Conservation (phyloP, 1,140 invertebrate species). For the Pseudomyrmex flavicornis region DNA sequence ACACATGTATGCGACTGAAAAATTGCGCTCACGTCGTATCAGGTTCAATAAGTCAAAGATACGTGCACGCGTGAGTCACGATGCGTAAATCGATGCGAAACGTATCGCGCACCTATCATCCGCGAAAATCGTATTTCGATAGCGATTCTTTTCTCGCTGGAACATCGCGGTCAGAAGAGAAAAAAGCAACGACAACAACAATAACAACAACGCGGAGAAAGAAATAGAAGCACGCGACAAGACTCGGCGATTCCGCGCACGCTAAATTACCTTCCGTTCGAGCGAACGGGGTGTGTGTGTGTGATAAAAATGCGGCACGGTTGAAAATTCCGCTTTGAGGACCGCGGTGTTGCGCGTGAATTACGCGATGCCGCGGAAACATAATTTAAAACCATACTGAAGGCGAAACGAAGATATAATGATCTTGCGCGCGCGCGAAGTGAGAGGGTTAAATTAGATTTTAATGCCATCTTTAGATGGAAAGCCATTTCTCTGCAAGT, state of each 20-base stretch:
- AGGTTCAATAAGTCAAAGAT: slow-evolving; percentile 53
- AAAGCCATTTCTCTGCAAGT: slow-evolving; percentile 16
- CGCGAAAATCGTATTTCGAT: slow-evolving; percentile 12
- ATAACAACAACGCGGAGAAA: too few species aligned
- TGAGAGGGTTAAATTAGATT: slow-evolving; percentile 51
- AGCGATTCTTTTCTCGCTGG: neutral
- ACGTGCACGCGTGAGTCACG: slow-evolving; percentile 43
- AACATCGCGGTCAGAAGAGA: neutral
- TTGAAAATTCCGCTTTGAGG: slow-evolving; percentile 30
- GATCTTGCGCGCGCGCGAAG: neutral
- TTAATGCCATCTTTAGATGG: slow-evolving; percentile 24
- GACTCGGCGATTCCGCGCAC: neutral
- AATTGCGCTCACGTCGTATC: slow-evolving; percentile 48
- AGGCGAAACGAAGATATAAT: slow-evolving; percentile 57
- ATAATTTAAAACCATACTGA: slow-evolving; percentile 45
- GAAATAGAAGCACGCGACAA: too few species aligned
- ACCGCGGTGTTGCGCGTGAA: slow-evolving; percentile 17
- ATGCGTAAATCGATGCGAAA: slow-evolving; percentile 55
- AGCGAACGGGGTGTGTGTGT: neutral
- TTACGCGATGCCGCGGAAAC: slow-evolving; percentile 39
- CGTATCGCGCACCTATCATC: slow-evolving; percentile 48
- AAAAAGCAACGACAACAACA: too few species aligned
- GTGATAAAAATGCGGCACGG: slow-evolving; percentile 41
- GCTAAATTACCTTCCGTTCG: slow-evolving; percentile 45
- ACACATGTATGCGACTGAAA: slow-evolving; percentile 24